These are phyloP conservation scores for Rafetus swinhoei DNA, from an alignment of 2,113 vertebrate species.

Conservation along the genomic window DNA sequence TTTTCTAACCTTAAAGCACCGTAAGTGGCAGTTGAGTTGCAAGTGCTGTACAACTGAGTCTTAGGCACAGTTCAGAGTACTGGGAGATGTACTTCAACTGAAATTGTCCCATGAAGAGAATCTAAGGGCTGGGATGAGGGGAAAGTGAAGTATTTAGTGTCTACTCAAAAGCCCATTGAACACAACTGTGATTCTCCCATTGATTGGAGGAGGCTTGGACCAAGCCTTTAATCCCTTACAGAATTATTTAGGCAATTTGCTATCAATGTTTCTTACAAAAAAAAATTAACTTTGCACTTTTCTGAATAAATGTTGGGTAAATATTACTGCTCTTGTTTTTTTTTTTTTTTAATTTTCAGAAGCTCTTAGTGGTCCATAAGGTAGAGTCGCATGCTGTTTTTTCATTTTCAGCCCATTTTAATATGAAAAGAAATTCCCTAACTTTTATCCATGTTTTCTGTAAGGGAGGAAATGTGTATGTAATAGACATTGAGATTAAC, in stretches of 20 bases:
- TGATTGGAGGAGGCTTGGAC: not conserved
- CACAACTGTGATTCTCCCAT: not conserved
- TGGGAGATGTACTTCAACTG: not conserved
- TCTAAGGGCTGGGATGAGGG: not conserved
- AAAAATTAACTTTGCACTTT: not conserved
- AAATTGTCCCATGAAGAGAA: constrained; percentile 34
- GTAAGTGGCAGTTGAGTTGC: not conserved
- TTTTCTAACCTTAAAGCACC: not conserved
- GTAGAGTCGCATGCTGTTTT: not conserved
- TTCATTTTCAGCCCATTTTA: not conserved
- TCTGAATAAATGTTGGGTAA: not conserved
- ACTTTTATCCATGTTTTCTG: not conserved
- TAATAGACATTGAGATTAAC: not conserved
- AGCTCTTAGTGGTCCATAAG: not conserved
- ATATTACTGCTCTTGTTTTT: not conserved
- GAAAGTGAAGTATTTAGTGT: not conserved
- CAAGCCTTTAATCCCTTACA: not conserved
- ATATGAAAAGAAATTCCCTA: not conserved
- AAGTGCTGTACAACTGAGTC: not conserved
- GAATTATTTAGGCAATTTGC: not conserved
- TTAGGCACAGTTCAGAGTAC: not conserved
- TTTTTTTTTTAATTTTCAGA: not conserved
- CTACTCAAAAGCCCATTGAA: not conserved
- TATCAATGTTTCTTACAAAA: not conserved
- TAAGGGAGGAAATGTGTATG: not conserved